phyloP scores from a whole-genome alignment of 1,140 invertebrate genomes.

The Archivesica marissinica region DNA sequence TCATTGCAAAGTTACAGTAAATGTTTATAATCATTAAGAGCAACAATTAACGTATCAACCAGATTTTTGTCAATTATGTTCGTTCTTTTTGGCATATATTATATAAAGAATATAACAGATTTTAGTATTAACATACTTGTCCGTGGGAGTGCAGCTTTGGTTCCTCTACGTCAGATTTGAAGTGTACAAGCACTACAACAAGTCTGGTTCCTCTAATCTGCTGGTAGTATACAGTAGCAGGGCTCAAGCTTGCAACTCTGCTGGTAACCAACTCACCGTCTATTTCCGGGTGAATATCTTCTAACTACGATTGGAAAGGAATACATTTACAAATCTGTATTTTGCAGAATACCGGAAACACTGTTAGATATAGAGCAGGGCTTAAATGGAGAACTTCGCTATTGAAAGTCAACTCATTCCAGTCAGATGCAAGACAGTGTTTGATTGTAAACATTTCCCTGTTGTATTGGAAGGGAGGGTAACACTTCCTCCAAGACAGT shows the following conservation, averaged over 20 bases:
- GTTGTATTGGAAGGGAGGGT: too few species aligned
- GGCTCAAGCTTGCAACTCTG: background rate
- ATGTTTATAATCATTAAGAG: too few species aligned
- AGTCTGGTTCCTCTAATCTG: conserved; percentile 29
- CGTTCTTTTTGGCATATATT: background rate
- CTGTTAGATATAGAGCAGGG: too few species aligned
- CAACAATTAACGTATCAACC: too few species aligned
- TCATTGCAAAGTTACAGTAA: too few species aligned
- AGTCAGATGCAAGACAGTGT: background rate
- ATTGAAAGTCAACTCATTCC: background rate
- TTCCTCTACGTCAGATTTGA: conserved; percentile 23
- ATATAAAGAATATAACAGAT: too few species aligned
- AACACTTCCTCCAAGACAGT: too few species aligned
- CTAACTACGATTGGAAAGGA: too few species aligned
- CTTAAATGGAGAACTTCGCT: background rate
- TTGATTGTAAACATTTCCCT: too few species aligned
- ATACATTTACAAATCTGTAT: too few species aligned
- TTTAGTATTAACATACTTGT: too few species aligned
- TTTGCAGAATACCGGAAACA: too few species aligned
- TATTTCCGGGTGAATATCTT: conserved; percentile 27
- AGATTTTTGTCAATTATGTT: background rate
- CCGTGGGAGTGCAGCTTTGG: background rate
- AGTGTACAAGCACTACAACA: conserved; percentile 12
- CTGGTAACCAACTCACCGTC: conserved; percentile 28
- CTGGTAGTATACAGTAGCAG: conserved; percentile 37